Conservation (phyloP, 2,888 invertebrate genomes). For the Subacronicta megacephala region DNA sequence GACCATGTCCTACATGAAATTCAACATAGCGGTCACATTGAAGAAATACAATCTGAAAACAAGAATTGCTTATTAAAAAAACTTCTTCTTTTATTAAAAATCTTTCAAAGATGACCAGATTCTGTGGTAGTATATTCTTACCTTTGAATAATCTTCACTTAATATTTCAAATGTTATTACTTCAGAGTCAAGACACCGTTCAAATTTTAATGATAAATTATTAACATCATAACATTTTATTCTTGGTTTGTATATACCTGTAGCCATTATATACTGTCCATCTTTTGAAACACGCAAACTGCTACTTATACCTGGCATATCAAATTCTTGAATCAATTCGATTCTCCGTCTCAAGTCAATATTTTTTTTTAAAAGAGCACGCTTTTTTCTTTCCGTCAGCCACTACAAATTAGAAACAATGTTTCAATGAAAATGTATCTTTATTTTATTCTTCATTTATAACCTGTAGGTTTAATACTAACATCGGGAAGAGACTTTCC, state of each 20-base stretch:
- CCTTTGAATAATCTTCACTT: slow-evolving; percentile 99
- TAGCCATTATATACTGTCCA: slow-evolving; percentile 96
- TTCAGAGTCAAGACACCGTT: slow-evolving; percentile 99
- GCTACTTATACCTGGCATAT: slow-evolving; percentile 98
- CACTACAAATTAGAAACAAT: slow-evolving; percentile 88
- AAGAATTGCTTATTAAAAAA: slow-evolving; percentile 3
- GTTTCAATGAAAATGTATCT: slow-evolving; percentile 2
- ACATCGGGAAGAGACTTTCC: slow-evolving; percentile 99
- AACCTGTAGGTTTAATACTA: slow-evolving; percentile 77
- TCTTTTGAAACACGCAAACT: slow-evolving; percentile 96
- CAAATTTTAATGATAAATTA: slow-evolving; percentile 99
- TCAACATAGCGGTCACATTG: slow-evolving; percentile 96
- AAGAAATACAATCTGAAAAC: slow-evolving; percentile 94
- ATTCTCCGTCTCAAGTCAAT: slow-evolving; percentile 96
- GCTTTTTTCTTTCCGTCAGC: slow-evolving; percentile 95
- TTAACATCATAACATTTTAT: slow-evolving; percentile 98
- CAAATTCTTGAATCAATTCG: slow-evolving; percentile 99
- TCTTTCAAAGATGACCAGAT: background rate
- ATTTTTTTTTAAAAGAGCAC: slow-evolving; percentile 95
- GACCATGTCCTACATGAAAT: slow-evolving; percentile 98
- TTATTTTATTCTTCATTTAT: background rate
- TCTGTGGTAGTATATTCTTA: slow-evolving; percentile 67
- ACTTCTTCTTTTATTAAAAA: no score
- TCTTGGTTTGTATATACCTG: slow-evolving; percentile 98
- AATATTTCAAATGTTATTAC: slow-evolving; percentile 97